Evolutionary conservation across 2,113 vertebrate genomes (phyloP).

Genomic region (Oncorhynchus tshawytscha): DNA sequence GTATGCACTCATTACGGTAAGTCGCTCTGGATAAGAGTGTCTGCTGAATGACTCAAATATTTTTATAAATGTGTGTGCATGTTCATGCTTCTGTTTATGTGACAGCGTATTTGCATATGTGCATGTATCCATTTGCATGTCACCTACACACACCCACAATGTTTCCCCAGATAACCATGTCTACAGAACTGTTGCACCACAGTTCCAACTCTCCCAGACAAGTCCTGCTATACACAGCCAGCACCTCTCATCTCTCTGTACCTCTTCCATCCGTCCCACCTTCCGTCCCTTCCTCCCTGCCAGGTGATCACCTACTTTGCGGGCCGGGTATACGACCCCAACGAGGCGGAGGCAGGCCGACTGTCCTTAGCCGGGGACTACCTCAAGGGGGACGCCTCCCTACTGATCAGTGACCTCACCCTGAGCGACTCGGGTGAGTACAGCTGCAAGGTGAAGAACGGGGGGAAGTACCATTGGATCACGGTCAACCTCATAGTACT

Average conservation of each 20-base stretch:
- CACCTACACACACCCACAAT: too few species aligned
- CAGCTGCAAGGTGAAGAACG: constrained; percentile 92
- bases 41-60: too few species aligned
- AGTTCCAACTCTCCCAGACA: too few species aligned
- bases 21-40: too few species aligned
- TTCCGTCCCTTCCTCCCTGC: not conserved
- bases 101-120: too few species aligned
- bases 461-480: constrained; percentile 84
- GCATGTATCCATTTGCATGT: too few species aligned
- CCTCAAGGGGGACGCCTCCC: constrained; percentile 84
- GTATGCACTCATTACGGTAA: too few species aligned
- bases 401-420: constrained; percentile 84
- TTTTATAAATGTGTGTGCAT: too few species aligned
- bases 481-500: constrained; percentile 85
- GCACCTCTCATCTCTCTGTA: not conserved
- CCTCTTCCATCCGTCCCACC: not conserved
- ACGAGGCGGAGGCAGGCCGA: constrained; percentile 76
- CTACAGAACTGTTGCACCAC: too few species aligned
- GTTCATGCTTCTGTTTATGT: too few species aligned
- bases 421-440: constrained; percentile 87
- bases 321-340: constrained; percentile 78
- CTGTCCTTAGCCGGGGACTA: constrained; percentile 87
- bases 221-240: not conserved
- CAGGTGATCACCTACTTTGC: constrained; percentile 91
- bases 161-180: too few species aligned